Evolutionary conservation across 2,113 vertebrate species (phyloP).

Genomic region (Plotosus lineatus): DNA sequence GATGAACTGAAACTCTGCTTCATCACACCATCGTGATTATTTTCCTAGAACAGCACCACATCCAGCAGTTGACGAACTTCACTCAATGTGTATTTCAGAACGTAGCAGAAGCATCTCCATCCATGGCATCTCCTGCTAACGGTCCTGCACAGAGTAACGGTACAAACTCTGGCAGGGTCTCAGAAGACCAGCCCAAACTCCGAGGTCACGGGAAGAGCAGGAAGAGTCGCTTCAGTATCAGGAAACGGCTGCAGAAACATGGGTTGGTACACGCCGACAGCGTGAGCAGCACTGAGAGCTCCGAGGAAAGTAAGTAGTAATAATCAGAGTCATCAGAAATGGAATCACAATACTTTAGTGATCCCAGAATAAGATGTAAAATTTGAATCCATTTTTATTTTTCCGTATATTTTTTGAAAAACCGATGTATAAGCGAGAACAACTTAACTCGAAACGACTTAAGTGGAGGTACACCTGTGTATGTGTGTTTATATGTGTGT

Average conservation of each 20-base stretch:
- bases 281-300: conserved; percentile 82
- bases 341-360: too few relatives aligned
- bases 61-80: background rate
- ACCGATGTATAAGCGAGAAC: too few relatives aligned
- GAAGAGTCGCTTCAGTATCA: conserved; percentile 81
- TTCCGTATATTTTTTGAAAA: too few relatives aligned
- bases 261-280: conserved; percentile 77
- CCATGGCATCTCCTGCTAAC: conserved; percentile 16
- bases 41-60: background rate
- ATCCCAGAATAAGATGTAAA: too few relatives aligned
- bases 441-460: too few relatives aligned
- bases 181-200: conserved; percentile 74
- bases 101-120: background rate
- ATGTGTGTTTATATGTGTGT: too few relatives aligned
- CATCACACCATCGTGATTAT: too few relatives aligned
- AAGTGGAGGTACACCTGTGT: too few relatives aligned
- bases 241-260: conserved; percentile 81
- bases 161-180: conserved; percentile 59
- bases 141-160: conserved; percentile 50
- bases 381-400: too few relatives aligned
- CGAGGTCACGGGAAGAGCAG: conserved; percentile 77
- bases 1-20: too few relatives aligned
- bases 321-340: background rate
- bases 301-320: conserved; percentile 75
- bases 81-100: conserved; percentile 41